Percentiles rank a stretch among this genome's conserved stretches.
These are phyloP conservation scores for Girardinichthys multiradiatus DNA, from an alignment of 2,113 vertebrate species.

Conservation along the genomic window DNA sequence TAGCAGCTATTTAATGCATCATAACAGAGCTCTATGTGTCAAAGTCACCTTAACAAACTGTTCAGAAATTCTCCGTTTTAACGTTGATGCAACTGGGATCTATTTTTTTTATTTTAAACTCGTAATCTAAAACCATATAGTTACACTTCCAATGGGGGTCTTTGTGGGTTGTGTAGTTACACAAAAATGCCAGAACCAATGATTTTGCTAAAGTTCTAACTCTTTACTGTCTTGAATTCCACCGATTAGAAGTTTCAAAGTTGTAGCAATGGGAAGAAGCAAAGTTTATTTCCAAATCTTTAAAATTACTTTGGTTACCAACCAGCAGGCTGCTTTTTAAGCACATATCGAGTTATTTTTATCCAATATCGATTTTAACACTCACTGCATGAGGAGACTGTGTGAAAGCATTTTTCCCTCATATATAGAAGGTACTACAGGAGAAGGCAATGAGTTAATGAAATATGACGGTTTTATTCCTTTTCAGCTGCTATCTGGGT, in stretches of 20 bases:
- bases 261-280: background rate
- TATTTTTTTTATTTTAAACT: background rate
- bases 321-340: background rate
- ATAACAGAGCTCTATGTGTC: no score
- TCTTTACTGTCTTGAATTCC: background rate
- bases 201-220: background rate
- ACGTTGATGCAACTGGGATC: no score
- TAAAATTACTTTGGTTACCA: background rate
- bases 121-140: background rate
- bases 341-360: background rate
- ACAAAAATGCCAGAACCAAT: background rate
- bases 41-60: no score
- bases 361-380: background rate
- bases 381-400: background rate
- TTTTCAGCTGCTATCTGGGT: slow-evolving; percentile 47
- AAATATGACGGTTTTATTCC: slow-evolving; percentile 42
- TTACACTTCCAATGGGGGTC: background rate
- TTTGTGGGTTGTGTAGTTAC: background rate
- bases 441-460: slow-evolving; percentile 28
- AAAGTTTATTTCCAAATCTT: background rate
- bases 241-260: background rate
- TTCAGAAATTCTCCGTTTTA: no score
- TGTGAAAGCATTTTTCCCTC: background rate
- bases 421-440: slow-evolving; percentile 8
- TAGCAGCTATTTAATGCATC: no score